Evolutionary conservation across 2,888 invertebrate species (phyloP).

Genomic region (Leucophora obtusa): DNA sequence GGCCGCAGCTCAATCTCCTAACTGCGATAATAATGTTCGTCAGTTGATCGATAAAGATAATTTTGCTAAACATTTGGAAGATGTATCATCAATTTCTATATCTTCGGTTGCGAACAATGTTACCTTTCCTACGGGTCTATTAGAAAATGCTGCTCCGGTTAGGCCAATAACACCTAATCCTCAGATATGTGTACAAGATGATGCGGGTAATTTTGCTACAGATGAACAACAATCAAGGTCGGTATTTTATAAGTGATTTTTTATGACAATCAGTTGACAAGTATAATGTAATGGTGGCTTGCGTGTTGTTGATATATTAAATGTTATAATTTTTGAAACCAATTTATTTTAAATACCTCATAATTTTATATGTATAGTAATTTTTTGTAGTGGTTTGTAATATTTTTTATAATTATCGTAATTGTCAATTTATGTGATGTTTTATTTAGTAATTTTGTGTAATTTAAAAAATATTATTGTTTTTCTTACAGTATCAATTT

Average conservation of each 20-base stretch:
- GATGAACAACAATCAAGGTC: conserved; percentile 71
- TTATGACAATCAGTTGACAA: conserved; percentile 13
- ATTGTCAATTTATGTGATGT: conserved; percentile 44
- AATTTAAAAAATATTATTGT: neutral
- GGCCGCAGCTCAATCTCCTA: conserved; percentile 64
- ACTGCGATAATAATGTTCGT: conserved; percentile 67
- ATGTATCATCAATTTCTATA: conserved; percentile 78
- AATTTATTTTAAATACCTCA: conserved; percentile 55
- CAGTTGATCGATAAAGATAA: conserved; percentile 79
- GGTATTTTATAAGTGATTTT: conserved; percentile 73
- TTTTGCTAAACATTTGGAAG: conserved; percentile 76
- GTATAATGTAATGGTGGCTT: conserved; percentile 55
- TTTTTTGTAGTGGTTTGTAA: conserved; percentile 64
- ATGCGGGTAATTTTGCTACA: conserved; percentile 62
- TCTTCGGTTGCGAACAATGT: conserved; percentile 78
- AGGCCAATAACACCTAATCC: conserved; percentile 81
- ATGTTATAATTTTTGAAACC: conserved; percentile 13
- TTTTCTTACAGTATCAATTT: conserved; percentile 3
- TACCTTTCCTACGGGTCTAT: conserved; percentile 75
- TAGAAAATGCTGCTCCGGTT: conserved; percentile 75
- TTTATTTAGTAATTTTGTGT: conserved; percentile 24
- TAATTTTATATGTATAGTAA: neutral
- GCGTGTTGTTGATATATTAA: conserved; percentile 40
- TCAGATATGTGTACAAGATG: conserved; percentile 78
- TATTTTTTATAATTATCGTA: conserved; percentile 46